Base-by-base conservation (phyloP, 2,113 vertebrate genomes). In the Phalacrocorax brasilianus region DNA sequence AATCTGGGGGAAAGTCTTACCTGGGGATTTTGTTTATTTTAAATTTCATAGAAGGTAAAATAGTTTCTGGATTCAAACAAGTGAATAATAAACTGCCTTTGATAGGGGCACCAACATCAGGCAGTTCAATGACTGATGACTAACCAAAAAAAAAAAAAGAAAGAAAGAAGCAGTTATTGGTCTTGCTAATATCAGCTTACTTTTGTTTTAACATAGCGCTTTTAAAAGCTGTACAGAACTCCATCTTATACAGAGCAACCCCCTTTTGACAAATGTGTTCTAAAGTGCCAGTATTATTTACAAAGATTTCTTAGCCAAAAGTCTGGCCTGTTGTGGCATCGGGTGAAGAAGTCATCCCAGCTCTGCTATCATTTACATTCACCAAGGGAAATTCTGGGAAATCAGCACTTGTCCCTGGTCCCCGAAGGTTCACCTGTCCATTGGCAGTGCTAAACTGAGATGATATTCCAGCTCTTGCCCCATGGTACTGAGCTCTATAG, bases 351-450 rank as follows among this genome's bases (percentile, higher is more conserved):
- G 99, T 99, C 98, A 99, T 98, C 96, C 99, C 99, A 98, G 99
- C 98, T 98, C 99, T 99, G 91, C 97, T 99, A 98, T 99, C 99
- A 70, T 98, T 98, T 98, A 99, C 99, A 98, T 98, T 98, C 96
- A 99, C 99, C 98, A 99, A 98, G 93, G 99, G 98, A 95, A 99
- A 99, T 97, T 99, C 99, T 95, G 99, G 98, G 97, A 99, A 99
- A 93, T 99, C 99, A 97, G 99, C 98, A 98, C 98, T 98, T 97
- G 98, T 96, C 96, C 98, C 98, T 95, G 99, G 99, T 97, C 98
- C 99, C 97, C 99, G 98, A 84, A 99, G 98, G 98, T 98, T 99
- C 96, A 99, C 99, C 97, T 99, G 99, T 98, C 99, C 99, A 90
- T 99, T 99, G 98, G 99, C 98, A 98, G 99, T 98, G 91, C 98